These are phyloP conservation scores for Pocillopora meandrina DNA, from an alignment of 92 coral and sea anemone genomes.

Conservation along the genomic window DNA sequence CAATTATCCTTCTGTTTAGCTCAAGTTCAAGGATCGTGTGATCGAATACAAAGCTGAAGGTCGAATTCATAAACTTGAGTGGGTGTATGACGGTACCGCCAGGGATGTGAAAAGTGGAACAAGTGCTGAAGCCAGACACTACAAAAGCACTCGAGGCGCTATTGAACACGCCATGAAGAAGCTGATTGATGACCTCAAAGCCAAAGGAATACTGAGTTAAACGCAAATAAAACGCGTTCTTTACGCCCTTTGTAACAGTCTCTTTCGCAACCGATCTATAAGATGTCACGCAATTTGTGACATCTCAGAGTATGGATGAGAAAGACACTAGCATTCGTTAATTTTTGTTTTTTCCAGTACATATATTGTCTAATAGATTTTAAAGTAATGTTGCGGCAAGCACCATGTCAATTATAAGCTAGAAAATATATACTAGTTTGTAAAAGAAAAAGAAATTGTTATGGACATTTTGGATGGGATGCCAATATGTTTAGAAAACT, in stretches of 20 bases:
- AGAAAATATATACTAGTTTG: no score
- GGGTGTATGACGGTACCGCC: conserved; percentile 58
- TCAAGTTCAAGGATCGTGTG: conserved; percentile 48
- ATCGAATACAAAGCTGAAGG: conserved; percentile 47
- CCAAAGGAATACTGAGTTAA: conserved; percentile 21
- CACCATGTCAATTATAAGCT: no score
- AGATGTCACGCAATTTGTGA: no score
- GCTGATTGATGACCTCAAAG: conserved; percentile 36
- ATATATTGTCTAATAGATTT: no score
- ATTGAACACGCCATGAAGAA: conserved; percentile 31
- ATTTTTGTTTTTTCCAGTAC: no score
- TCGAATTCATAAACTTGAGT: conserved; percentile 26
- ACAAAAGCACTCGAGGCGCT: conserved; percentile 27
- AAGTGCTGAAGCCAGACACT: conserved; percentile 20
- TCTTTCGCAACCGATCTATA: no score
- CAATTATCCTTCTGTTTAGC: neutral
- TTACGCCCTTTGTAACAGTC: neutral
- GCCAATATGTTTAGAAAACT: no score
- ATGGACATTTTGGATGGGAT: no score
- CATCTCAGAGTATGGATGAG: no score
- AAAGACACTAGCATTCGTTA: no score
- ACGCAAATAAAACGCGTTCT: neutral
- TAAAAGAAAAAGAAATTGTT: no score
- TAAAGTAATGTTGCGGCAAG: no score
- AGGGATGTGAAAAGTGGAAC: conserved; percentile 42